A percentile compares a stretch with the other conserved stretches of the same genome.
phyloP scores from a whole-genome alignment of 2,113 vertebrate species.

The Macaca fascicularis region DNA sequence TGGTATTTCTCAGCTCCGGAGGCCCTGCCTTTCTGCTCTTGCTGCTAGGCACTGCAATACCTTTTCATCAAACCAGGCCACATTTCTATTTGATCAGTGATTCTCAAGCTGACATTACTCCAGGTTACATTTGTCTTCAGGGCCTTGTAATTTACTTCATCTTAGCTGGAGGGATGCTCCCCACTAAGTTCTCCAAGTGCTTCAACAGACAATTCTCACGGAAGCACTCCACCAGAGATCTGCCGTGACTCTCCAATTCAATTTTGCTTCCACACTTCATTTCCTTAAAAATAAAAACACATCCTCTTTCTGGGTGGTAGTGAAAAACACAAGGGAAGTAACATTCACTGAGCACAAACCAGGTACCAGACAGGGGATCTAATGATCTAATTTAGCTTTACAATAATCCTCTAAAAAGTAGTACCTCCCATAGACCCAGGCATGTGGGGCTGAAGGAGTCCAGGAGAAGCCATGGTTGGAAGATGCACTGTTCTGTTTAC shows the following conservation, averaged over 20 bases:
- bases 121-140: not conserved
- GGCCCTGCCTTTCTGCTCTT: not conserved
- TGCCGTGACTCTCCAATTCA: constrained; percentile 4
- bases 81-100: not conserved
- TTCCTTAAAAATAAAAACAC: constrained; percentile 42
- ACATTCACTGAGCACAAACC: not conserved
- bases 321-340: constrained; percentile 42
- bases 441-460: not conserved
- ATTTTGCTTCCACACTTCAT: not conserved
- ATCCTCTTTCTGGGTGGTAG: constrained; percentile 36
- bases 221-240: not conserved
- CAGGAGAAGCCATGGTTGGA: not conserved
- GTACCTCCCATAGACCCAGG: not conserved
- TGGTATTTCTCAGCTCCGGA: not conserved
- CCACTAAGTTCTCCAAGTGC: not conserved
- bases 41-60: not conserved
- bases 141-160: not conserved
- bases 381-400: constrained; percentile 6
- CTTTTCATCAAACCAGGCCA: not conserved
- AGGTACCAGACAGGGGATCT: not conserved
- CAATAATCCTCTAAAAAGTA: not conserved
- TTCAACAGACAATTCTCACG: not conserved
- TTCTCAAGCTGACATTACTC: not conserved
- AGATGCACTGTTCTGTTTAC: not conserved
- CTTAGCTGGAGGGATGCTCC: not conserved